Percentiles rank a stretch among this genome's conserved stretches.
These are phyloP conservation scores for Scotopteryx bipunctaria DNA, from an alignment of 2,888 invertebrate genomes.

Conservation along the genomic window DNA sequence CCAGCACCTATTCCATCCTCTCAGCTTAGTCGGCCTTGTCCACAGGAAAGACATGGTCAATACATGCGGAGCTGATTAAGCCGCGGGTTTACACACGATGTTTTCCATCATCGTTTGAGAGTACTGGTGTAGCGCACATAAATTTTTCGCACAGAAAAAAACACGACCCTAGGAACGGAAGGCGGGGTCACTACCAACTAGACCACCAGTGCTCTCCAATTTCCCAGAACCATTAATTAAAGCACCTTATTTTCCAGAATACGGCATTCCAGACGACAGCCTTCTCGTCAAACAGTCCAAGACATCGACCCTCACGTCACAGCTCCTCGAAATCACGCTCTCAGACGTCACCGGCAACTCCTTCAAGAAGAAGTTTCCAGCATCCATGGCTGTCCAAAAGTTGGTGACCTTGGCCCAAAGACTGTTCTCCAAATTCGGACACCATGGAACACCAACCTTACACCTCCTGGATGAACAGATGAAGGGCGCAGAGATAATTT, in stretches of 20 bases:
- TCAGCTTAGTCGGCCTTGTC: too few species aligned
- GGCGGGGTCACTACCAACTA: too few species aligned
- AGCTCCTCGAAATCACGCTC: conserved; percentile 84
- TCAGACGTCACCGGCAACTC: conserved; percentile 82
- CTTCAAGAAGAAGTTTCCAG: conserved; percentile 88
- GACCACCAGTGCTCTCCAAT: too few species aligned
- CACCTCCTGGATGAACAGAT: conserved; percentile 82
- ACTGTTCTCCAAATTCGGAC: conserved; percentile 83
- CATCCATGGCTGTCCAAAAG: conserved; percentile 92
- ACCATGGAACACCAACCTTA: conserved; percentile 66
- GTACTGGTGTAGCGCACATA: too few species aligned
- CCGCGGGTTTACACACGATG: too few species aligned
- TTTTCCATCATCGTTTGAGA: too few species aligned
- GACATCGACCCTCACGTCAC: conserved; percentile 86
- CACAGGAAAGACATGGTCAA: too few species aligned
- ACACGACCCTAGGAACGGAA: too few species aligned
- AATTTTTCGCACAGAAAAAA: too few species aligned
- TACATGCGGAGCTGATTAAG: too few species aligned
- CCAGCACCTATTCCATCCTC: too few species aligned
- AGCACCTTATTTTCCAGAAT: conserved; percentile 80
- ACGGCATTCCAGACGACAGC: conserved; percentile 92
- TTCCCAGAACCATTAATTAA: too few species aligned
- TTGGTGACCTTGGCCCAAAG: conserved; percentile 91
- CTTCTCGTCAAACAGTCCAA: conserved; percentile 82
- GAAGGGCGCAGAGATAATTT: conserved; percentile 86